Percentiles rank a stretch among this genome's conserved stretches.
Evolutionary conservation across 2,888 invertebrate genomes (phyloP).

Genomic region (Lasioglossum figueresi): DNA sequence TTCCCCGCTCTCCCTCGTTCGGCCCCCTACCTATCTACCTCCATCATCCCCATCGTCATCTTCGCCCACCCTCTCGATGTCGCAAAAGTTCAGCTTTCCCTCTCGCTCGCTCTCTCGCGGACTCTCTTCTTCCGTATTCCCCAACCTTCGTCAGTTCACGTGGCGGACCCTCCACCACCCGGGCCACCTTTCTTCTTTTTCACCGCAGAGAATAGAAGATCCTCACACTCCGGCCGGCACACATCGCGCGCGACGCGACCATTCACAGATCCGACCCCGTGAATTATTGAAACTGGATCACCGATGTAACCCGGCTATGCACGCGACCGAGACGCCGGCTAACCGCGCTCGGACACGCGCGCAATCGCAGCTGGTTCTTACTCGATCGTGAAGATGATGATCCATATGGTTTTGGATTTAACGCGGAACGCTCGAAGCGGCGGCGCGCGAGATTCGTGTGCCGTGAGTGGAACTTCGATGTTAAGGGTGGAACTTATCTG

Average conservation of each 20-base stretch:
- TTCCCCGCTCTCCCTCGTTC: neutral
- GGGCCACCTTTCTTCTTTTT: neutral
- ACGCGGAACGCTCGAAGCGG: neutral
- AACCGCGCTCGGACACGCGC: neutral
- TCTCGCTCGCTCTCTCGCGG: neutral
- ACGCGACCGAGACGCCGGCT: neutral
- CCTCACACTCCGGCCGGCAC: neutral
- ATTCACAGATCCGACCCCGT: conserved; percentile 23
- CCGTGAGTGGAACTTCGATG: neutral
- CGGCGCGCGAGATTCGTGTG: neutral
- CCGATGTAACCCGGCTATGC: neutral
- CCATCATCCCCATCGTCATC: conserved; percentile 39
- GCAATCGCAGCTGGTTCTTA: neutral
- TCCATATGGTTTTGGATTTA: neutral
- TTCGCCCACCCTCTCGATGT: conserved; percentile 45
- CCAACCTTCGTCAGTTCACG: conserved; percentile 12
- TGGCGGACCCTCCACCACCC: neutral
- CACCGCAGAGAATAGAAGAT: conserved; percentile 22
- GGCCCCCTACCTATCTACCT: neutral
- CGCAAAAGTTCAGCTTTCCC: conserved; percentile 50
- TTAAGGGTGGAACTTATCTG: neutral
- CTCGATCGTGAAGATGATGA: neutral
- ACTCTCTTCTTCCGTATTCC: conserved; percentile 16
- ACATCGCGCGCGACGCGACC: conserved; percentile 20
- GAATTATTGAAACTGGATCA: conserved; percentile 53